These are phyloP conservation scores for Sebastes steindachneri DNA, from an alignment of 2,797 vertebrate genomes.

Conservation along the genomic window DNA sequence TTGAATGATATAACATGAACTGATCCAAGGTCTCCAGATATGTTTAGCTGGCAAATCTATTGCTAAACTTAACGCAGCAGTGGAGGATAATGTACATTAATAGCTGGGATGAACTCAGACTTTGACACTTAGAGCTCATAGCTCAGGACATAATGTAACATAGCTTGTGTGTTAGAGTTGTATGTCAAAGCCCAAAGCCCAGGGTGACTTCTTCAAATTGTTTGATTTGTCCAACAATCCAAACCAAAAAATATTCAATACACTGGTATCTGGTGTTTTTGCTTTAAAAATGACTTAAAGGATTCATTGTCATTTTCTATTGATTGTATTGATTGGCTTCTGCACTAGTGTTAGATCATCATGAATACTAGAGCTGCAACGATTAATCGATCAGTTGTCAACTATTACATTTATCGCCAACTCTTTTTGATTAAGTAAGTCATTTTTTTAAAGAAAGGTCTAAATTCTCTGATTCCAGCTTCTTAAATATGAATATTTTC, in stretches of 20 bases:
- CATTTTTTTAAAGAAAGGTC: too few relatives aligned
- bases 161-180: neutral
- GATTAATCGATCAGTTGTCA: too few relatives aligned
- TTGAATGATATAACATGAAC: constrained; percentile 33
- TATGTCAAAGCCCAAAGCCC: neutral
- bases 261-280: neutral
- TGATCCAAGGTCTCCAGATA: constrained; percentile 30
- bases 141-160: neutral
- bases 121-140: neutral
- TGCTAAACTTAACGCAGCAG: neutral
- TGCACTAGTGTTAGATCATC: neutral
- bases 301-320: neutral
- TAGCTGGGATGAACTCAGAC: neutral
- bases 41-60: neutral
- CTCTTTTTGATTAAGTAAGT: too few relatives aligned
- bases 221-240: too few relatives aligned
- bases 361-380: neutral
- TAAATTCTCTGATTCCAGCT: too few relatives aligned
- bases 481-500: too few relatives aligned
- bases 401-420: too few relatives aligned
- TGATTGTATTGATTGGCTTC: neutral
- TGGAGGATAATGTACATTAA: neutral
- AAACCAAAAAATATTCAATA: neutral
- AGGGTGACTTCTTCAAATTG: neutral
- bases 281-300: neutral